A percentile compares a stretch with the other conserved stretches of the same genome.
phyloP scores from a whole-genome alignment of 2,113 vertebrate species.

The Oophaga pumilio region DNA sequence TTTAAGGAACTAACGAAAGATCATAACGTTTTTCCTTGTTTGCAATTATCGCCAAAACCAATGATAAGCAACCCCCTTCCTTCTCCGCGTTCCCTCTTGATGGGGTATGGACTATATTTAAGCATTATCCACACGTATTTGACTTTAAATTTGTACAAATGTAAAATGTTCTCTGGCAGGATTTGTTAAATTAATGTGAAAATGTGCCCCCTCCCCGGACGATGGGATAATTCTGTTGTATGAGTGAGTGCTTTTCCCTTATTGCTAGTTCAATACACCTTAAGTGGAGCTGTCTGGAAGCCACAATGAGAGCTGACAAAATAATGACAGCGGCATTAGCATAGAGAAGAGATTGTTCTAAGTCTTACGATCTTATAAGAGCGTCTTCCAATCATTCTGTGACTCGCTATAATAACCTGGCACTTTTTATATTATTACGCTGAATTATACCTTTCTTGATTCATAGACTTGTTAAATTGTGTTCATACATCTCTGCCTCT shows the following conservation, averaged over 20 bases:
- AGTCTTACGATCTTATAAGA: conserved; percentile 38
- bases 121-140: neutral
- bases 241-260: conserved; percentile 48
- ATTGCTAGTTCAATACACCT: conserved; percentile 44
- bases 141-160: conserved; percentile 18
- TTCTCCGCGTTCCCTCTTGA: neutral
- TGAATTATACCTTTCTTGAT: conserved; percentile 52
- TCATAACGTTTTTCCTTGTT: neutral
- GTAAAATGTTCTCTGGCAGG: conserved; percentile 20
- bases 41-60: neutral
- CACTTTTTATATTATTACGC: conserved; percentile 52
- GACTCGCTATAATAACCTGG: conserved; percentile 47
- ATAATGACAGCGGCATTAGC: conserved; percentile 53
- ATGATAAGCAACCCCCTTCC: neutral
- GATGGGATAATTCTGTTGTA: conserved; percentile 18
- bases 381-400: conserved; percentile 47
- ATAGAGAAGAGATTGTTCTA: conserved; percentile 54
- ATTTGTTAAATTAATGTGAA: conserved; percentile 36
- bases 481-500: conserved; percentile 49
- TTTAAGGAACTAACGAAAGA: neutral
- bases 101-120: neutral
- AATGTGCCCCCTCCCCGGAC: neutral
- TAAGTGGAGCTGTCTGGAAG: conserved; percentile 44
- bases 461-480: conserved; percentile 52
- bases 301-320: conserved; percentile 48